Base-by-base conservation (phyloP, 2,113 vertebrate species). In the Pseudorhombus dupliciocellatus region DNA sequence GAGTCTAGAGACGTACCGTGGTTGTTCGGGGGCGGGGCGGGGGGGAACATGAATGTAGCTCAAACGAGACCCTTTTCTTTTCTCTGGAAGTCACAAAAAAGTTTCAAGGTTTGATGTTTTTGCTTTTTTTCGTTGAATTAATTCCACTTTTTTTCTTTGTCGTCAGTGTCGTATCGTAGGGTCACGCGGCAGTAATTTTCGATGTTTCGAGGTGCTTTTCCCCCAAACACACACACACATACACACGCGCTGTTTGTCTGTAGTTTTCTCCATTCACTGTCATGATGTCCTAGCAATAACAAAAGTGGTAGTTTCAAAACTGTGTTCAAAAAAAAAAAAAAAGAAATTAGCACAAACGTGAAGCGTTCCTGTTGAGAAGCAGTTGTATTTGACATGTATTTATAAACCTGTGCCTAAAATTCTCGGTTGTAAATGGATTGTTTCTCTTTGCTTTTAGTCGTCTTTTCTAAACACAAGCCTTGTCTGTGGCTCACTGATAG, bases 281-380 rank as follows among this genome's bases (percentile, higher is more conserved):
- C 92, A 94, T 94, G 87, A 93, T 92, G 94, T 94, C 94, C 93
- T 98, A 97, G 96, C 97, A 98, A 97, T 98, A 98, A 97, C 90
- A 37, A 84, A 93, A 91, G 91, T 92, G 93, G 90, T 94, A 93
- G 94, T 91, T 84, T 84, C 80, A 79, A 90, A 94, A 92, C 94
- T 92, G 91, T 91, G 88, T 93, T 89, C 81, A 11, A 51, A 58
- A 74, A 55, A 15, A 46, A 52, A 52, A 50, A 58, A 25, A n/a
- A 80, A 51, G 55, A 88, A 89, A 69, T 86, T 94, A 94, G 92
- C 95, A 93, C 94, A 94, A 93, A 91, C 50, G 89, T 93, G 86
- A 92, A 87, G 88, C 89, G 90, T 91, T 90, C 85, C 91, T 90
- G 92, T 93, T 85, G 81, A 84, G 86, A 93, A 89, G 90, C 92